Conservation (phyloP, 2,113 vertebrate species). For the Equus przewalskii region DNA sequence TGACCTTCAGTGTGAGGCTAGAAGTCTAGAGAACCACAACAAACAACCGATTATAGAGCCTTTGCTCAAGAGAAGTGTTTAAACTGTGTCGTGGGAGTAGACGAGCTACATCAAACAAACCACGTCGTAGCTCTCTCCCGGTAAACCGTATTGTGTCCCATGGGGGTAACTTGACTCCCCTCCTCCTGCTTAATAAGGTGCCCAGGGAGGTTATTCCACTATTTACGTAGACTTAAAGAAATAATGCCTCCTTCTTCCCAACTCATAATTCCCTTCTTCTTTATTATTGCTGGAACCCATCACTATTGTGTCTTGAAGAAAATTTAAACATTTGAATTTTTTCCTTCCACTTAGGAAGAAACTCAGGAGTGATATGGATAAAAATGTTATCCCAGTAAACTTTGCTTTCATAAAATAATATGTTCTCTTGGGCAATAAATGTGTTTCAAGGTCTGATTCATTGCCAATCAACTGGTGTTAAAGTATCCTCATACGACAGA, state of each 20-base stretch:
- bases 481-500: background rate
- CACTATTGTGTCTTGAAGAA: background rate
- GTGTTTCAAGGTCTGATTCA: conserved; percentile 31
- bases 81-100: background rate
- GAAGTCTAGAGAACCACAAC: background rate
- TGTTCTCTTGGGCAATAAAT: background rate
- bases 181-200: conserved; percentile 42
- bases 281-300: background rate
- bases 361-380: background rate
- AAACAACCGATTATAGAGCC: background rate
- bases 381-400: background rate
- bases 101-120: background rate
- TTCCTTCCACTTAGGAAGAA: background rate
- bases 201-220: background rate
- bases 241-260: conserved; percentile 59
- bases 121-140: background rate
- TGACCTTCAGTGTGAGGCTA: background rate
- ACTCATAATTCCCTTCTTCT: background rate
- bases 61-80: background rate
- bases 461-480: background rate
- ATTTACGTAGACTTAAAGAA: conserved; percentile 76
- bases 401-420: conserved; percentile 43
- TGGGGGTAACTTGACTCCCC: conserved; percentile 62
- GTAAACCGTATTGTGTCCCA: conserved; percentile 7
- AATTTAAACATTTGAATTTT: conserved; percentile 15